phyloP scores from a whole-genome alignment of 2,797 vertebrate species.

The Urophycis tenuis region DNA sequence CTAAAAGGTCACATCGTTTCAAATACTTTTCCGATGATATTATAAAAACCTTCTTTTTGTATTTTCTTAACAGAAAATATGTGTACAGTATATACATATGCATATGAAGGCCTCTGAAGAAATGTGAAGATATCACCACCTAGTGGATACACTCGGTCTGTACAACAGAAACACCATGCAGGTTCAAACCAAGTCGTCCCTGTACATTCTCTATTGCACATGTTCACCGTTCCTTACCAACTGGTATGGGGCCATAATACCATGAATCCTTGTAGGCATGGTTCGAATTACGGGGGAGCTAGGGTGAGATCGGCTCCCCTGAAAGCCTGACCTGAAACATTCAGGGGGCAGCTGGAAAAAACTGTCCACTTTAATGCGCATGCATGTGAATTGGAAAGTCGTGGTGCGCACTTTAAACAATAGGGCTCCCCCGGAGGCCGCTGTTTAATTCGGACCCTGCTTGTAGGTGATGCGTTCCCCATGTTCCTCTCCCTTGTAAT shows the following conservation, averaged over 20 bases:
- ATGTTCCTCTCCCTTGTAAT: not conserved
- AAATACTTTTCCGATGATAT: not conserved
- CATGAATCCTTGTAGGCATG: not conserved
- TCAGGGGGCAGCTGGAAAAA: too few species aligned
- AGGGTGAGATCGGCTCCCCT: too few species aligned
- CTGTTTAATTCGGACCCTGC: too few species aligned
- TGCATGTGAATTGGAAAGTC: too few species aligned
- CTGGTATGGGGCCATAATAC: not conserved
- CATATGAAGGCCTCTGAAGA: not conserved
- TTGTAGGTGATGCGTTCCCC: not conserved
- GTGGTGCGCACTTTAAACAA: too few species aligned
- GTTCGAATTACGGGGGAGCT: too few species aligned
- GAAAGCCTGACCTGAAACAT: too few species aligned
- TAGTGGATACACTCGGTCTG: constrained; percentile 36
- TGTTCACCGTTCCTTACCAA: not conserved
- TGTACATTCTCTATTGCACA: not conserved
- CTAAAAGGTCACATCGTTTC: not conserved
- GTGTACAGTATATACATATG: not conserved
- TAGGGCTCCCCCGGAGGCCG: too few species aligned
- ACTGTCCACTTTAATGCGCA: too few species aligned
- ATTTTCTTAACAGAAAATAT: not conserved
- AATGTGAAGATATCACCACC: constrained; percentile 43
- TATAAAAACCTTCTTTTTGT: not conserved
- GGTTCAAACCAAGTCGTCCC: too few species aligned
- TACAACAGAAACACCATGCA: constrained; percentile 18